Conservation (phyloP, 2,797 vertebrate genomes). For the Nyctalus aviator region DNA sequence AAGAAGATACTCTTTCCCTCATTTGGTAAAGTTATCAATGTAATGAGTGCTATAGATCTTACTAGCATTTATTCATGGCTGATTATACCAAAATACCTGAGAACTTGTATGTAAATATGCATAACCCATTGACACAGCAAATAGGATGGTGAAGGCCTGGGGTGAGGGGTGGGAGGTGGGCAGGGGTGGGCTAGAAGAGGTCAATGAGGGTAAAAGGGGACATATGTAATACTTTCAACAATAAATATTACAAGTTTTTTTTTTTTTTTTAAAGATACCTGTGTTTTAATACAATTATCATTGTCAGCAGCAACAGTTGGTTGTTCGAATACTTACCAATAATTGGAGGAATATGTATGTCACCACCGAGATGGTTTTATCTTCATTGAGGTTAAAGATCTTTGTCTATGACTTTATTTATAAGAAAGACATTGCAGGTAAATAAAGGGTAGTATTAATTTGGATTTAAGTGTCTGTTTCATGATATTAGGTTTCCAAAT, state of each 20-base stretch:
- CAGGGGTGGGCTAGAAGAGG: no score
- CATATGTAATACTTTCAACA: no score
- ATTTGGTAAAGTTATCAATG: not conserved
- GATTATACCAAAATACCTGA: not conserved
- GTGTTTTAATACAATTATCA: not conserved
- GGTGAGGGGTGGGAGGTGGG: no score
- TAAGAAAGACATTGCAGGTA: not conserved
- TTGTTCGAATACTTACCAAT: conserved; percentile 39
- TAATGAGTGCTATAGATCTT: not conserved
- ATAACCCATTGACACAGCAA: no score
- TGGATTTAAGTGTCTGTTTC: conserved; percentile 27
- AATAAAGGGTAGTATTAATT: not conserved
- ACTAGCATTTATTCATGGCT: not conserved
- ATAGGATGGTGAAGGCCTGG: no score
- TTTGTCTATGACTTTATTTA: not conserved
- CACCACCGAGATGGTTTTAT: not conserved
- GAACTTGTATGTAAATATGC: no score
- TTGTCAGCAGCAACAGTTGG: not conserved
- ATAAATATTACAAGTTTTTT: no score
- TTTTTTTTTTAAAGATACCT: no score
- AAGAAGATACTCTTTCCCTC: not conserved
- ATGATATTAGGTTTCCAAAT: not conserved
- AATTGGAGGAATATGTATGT: not conserved
- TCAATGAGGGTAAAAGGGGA: no score
- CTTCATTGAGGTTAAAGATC: not conserved